phyloP scores from a whole-genome alignment of 1,140 invertebrate genomes.

The Stegodyphus mimosarum region DNA sequence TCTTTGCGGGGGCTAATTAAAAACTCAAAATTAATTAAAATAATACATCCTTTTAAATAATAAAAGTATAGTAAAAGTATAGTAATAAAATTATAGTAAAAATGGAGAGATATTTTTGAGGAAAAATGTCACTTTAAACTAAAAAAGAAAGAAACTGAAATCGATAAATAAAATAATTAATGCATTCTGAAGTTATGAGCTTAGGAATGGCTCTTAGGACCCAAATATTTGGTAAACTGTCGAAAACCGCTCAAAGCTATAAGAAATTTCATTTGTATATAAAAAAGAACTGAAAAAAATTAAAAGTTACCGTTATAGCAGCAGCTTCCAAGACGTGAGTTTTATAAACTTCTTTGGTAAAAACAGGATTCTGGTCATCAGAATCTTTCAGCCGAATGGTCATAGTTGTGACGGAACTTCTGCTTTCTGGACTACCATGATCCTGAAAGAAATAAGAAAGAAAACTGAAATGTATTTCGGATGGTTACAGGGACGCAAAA shows the following conservation, averaged over 20 bases:
- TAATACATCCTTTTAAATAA: no score
- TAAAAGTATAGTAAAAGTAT: no score
- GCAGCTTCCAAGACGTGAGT: conserved; percentile 79
- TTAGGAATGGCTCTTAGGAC: neutral
- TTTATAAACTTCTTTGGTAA: conserved; percentile 81
- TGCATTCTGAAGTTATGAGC: neutral
- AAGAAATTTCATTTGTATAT: neutral
- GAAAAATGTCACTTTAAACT: no score
- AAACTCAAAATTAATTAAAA: no score
- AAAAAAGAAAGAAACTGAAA: no score
- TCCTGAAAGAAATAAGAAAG: conserved; percentile 61
- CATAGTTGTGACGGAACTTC: conserved; percentile 75
- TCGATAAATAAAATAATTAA: neutral
- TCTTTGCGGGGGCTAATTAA: no score
- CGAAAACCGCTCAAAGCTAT: neutral
- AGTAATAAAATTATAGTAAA: no score
- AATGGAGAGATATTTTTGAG: no score
- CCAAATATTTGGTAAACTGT: neutral
- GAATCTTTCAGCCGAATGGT: conserved; percentile 83
- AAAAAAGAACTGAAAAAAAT: neutral
- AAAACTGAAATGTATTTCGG: no score
- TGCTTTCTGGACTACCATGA: conserved; percentile 65
- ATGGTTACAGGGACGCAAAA: no score
- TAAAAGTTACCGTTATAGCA: conserved; percentile 62
- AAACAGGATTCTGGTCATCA: conserved; percentile 89